phyloP scores from a whole-genome alignment of 2,113 vertebrate species.

The Poecile atricapillus region DNA sequence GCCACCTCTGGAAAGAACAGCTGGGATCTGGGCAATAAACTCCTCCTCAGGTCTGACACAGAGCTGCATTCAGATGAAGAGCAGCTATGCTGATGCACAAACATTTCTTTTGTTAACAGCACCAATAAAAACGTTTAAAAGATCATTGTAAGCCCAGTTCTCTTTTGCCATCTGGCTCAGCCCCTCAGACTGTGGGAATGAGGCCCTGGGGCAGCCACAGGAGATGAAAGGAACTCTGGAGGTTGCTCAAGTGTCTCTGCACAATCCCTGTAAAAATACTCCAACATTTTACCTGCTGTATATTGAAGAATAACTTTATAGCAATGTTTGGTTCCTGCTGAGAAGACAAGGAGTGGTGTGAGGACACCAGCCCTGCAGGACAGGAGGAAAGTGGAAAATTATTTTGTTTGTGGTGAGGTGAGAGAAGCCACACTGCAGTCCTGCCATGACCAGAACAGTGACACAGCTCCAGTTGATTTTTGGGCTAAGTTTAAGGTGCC shows the following conservation, averaged over 20 bases:
- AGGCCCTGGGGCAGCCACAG: background rate
- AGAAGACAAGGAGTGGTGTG: background rate
- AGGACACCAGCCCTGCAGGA: background rate
- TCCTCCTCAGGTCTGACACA: background rate
- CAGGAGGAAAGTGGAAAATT: background rate
- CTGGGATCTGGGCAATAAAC: constrained; percentile 5
- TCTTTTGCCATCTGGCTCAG: constrained; percentile 20
- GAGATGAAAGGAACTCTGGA: background rate
- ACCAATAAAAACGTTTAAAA: background rate
- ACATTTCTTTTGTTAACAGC: background rate
- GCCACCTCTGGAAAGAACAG: background rate
- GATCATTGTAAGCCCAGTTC: background rate
- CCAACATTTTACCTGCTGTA: background rate
- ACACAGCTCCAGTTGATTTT: rapidly evolving
- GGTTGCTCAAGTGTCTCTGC: background rate
- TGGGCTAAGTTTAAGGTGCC: background rate
- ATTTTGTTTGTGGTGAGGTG: background rate
- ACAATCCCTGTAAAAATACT: background rate
- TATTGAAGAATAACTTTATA: background rate
- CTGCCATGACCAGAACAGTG: background rate
- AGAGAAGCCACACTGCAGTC: background rate
- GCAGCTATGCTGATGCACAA: background rate
- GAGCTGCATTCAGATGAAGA: background rate
- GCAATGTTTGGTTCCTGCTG: background rate
- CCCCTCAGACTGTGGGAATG: background rate